phyloP scores from a whole-genome alignment of 2,797 vertebrate species.

The Phalloptychus januarius region DNA sequence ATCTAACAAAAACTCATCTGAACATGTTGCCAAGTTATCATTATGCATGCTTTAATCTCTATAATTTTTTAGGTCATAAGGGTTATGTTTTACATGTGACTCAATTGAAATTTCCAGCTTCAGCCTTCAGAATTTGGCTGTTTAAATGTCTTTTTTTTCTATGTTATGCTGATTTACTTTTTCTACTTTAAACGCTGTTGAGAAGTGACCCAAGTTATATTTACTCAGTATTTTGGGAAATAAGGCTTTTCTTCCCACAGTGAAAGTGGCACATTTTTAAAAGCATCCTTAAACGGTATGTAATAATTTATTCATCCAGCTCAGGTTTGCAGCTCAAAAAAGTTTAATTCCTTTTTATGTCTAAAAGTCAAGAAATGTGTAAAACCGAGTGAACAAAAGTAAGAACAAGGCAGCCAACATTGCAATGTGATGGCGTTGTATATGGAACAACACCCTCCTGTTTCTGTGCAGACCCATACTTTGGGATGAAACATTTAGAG shows the following conservation, averaged over 20 bases:
- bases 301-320: not conserved
- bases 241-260: not conserved
- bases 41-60: slow-evolving; percentile 40
- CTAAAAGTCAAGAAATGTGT: not conserved
- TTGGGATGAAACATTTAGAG: not conserved
- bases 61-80: slow-evolving; percentile 36
- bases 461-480: not conserved
- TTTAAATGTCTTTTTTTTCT: not conserved
- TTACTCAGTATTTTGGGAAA: slow-evolving; percentile 5
- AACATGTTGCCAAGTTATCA: slow-evolving; percentile 36
- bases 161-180: not conserved
- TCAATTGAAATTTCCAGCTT: slow-evolving; percentile 30
- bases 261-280: not conserved
- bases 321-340: not conserved
- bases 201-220: slow-evolving; percentile 8
- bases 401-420: not conserved
- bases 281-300: not conserved
- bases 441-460: not conserved
- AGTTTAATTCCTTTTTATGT: not conserved
- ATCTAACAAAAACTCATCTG: slow-evolving; percentile 52
- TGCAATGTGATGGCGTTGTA: not conserved
- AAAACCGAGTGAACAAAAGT: not conserved
- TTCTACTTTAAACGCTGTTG: not conserved
- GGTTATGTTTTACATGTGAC: slow-evolving; percentile 38
- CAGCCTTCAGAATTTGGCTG: slow-evolving; percentile 4